Evolutionary conservation across 2,888 invertebrate genomes (phyloP).

Genomic region (Campoplex capitator): DNA sequence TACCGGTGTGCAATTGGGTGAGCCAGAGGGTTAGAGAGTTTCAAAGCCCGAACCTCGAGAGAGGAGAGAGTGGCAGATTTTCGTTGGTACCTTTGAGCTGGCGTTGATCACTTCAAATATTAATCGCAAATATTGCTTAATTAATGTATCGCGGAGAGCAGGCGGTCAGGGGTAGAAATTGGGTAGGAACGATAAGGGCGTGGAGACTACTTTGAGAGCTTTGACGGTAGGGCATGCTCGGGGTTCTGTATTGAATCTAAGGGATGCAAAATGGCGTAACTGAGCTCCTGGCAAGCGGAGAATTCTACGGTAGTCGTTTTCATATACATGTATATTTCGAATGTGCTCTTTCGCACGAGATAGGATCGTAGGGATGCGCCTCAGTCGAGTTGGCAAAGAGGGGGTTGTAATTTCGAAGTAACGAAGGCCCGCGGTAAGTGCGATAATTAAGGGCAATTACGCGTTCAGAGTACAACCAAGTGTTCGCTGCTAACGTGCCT

Average conservation of each 20-base stretch:
- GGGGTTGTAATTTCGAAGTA: constrained; percentile 65
- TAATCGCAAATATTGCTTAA: constrained; percentile 83
- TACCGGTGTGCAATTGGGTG: constrained; percentile 8
- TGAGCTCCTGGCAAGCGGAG: constrained; percentile 28
- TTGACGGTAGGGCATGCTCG: constrained; percentile 63
- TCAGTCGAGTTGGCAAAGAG: constrained; percentile 33
- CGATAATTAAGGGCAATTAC: constrained; percentile 83
- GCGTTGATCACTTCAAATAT: constrained; percentile 83
- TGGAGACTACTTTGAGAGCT: constrained; percentile 57
- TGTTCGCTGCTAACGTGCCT: constrained; percentile 76
- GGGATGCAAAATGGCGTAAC: constrained; percentile 61
- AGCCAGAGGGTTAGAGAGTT: background rate
- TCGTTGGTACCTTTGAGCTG: constrained; percentile 77
- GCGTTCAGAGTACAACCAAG: constrained; percentile 76
- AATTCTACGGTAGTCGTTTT: constrained; percentile 35
- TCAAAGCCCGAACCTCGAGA: constrained; percentile 18
- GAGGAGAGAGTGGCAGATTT: constrained; percentile 58
- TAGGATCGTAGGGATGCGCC: constrained; percentile 56
- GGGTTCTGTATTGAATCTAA: constrained; percentile 44
- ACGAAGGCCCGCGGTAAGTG: constrained; percentile 79
- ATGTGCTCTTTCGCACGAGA: constrained; percentile 18
- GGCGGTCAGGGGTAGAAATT: constrained; percentile 30
- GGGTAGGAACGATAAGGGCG: constrained; percentile 45
- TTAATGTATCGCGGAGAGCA: constrained; percentile 73
- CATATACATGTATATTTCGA: background rate